Evolutionary conservation across 1,140 invertebrate genomes (phyloP).

Genomic region (Kradibia gibbosae): DNA sequence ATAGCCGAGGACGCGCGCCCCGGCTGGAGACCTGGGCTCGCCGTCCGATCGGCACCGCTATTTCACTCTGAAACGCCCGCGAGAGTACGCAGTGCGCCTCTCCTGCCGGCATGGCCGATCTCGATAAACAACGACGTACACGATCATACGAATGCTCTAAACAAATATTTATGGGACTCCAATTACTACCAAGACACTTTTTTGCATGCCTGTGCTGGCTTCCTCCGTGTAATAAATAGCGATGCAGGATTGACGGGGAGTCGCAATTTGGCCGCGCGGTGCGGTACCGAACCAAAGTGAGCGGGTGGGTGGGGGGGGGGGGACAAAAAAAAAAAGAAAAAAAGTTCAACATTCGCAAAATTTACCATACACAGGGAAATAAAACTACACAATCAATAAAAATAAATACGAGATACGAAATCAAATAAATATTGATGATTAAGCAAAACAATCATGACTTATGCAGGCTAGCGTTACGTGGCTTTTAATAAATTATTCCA

Average conservation of each 20-base stretch:
- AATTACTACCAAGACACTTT: not conserved
- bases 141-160: not conserved
- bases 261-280: too few species aligned
- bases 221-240: not conserved
- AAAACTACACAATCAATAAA: not conserved
- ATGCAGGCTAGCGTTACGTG: conserved; percentile 3
- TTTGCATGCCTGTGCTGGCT: not conserved
- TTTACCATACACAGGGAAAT: not conserved
- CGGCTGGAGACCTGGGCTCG: too few species aligned
- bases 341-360: not conserved
- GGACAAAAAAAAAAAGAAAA: not conserved
- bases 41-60: too few species aligned
- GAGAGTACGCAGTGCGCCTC: not conserved
- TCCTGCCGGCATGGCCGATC: not conserved
- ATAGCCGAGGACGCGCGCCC: too few species aligned
- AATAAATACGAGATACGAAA: not conserved
- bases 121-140: not conserved
- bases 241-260: not conserved
- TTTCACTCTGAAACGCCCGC: not conserved
- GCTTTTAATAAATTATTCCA: not conserved
- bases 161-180: not conserved
- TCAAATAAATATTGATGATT: not conserved
- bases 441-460: conserved; percentile 9
- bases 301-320: too few species aligned
- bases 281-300: too few species aligned